These are phyloP conservation scores for Araneus ventricosus DNA, from an alignment of 1,140 invertebrate species.

Conservation along the genomic window DNA sequence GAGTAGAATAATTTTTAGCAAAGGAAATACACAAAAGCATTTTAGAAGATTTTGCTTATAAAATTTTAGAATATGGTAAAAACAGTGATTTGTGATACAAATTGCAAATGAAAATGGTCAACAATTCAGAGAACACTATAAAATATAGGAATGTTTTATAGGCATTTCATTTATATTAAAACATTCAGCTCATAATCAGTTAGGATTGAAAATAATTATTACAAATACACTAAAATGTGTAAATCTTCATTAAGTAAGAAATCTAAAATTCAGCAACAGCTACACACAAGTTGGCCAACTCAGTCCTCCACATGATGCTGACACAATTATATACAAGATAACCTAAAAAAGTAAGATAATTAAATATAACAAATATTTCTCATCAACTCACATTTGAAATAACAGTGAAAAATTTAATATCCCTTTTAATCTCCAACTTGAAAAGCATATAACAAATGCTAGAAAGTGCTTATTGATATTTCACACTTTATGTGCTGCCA, in stretches of 20 bases:
- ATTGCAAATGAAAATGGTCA: neutral
- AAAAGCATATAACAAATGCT: no score
- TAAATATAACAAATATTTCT: no score
- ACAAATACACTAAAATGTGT: neutral
- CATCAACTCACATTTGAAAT: neutral
- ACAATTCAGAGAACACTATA: neutral
- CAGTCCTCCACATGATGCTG: slow-evolving; percentile 91
- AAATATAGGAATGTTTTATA: slow-evolving; percentile 6
- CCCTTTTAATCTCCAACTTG: no score
- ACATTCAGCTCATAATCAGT: slow-evolving; percentile 4
- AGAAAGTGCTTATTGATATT: no score
- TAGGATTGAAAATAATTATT: neutral
- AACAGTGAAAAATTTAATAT: neutral
- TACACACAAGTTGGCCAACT: slow-evolving; percentile 87
- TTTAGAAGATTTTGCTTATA: no score
- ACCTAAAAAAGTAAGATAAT: slow-evolving; percentile 78
- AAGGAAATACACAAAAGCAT: no score
- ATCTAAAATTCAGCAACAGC: slow-evolving; percentile 17
- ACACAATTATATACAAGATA: slow-evolving; percentile 91
- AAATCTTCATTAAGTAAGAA: neutral
- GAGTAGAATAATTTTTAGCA: no score
- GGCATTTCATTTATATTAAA: neutral
- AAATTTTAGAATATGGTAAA: no score
- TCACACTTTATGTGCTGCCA: no score
- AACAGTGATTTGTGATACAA: neutral